Conservation (phyloP, 2,113 vertebrate species). For the Gymnobelideus leadbeateri region DNA sequence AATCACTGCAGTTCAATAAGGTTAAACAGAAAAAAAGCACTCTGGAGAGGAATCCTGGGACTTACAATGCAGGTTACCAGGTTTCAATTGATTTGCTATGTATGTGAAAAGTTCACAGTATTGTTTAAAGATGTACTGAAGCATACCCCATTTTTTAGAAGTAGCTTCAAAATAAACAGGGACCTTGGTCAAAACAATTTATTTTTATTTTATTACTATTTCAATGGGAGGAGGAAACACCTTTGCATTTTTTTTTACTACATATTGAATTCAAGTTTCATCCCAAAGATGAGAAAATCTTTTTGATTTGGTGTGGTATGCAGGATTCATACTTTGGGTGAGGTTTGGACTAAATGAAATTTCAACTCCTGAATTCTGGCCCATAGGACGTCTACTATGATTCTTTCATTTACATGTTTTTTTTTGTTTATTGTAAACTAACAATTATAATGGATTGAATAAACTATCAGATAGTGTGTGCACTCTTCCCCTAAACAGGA, state of each 20-base stretch:
- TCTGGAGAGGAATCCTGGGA: conserved; percentile 35
- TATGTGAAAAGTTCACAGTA: background rate
- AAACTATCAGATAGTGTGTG: background rate
- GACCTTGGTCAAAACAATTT: conserved; percentile 37
- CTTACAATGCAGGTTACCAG: background rate
- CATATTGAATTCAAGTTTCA: conserved; percentile 38
- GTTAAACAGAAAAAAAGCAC: background rate
- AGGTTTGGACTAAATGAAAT: background rate
- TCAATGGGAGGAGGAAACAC: conserved; percentile 22
- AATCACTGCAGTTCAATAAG: background rate
- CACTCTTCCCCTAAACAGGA: conserved; percentile 31
- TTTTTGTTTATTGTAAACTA: conserved; percentile 20
- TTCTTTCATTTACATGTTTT: background rate
- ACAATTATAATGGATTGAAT: conserved; percentile 1
- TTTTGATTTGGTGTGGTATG: background rate
- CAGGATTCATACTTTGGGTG: background rate
- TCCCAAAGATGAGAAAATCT: conserved; percentile 10
- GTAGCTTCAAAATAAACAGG: conserved; percentile 27
- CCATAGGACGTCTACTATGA: background rate
- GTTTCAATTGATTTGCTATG: background rate
- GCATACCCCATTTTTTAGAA: background rate
- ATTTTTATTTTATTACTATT: conserved; percentile 37
- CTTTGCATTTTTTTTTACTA: conserved; percentile 11
- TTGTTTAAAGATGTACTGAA: background rate
- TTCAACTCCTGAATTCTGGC: background rate